phyloP scores from a whole-genome alignment of 2,888 invertebrate genomes.

The Patella pellucida region DNA sequence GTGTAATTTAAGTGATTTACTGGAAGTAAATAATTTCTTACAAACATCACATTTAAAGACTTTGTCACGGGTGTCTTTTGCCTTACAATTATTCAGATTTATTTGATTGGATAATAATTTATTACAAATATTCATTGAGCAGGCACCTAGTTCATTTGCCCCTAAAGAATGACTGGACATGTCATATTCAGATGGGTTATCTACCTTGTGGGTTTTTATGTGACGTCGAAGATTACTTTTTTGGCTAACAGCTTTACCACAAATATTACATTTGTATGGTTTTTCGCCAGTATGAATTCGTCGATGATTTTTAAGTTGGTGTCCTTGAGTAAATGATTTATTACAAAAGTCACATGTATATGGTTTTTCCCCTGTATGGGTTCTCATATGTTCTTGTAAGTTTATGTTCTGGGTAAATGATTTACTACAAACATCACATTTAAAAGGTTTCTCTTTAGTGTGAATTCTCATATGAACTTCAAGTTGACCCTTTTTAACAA shows the following conservation, averaged over 20 bases:
- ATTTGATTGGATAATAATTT: too few species aligned
- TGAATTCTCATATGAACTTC: background rate
- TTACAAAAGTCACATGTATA: background rate
- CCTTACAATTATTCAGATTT: too few species aligned
- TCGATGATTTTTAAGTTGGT: slow-evolving; percentile 1
- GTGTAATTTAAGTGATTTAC: too few species aligned
- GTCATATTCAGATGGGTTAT: background rate
- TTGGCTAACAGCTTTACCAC: background rate
- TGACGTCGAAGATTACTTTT: background rate
- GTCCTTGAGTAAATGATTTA: background rate
- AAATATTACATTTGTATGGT: background rate
- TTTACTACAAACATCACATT: slow-evolving; percentile 2
- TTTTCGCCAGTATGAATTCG: background rate
- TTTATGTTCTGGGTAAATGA: background rate
- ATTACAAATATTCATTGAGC: too few species aligned
- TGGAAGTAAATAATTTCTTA: too few species aligned
- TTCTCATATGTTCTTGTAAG: background rate
- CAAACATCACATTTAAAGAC: too few species aligned
- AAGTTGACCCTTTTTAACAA: background rate
- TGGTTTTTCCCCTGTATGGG: slow-evolving; percentile 2
- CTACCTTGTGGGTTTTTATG: background rate
- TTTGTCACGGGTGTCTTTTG: too few species aligned
- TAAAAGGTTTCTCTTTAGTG: background rate
- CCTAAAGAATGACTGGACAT: background rate
- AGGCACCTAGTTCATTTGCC: too few species aligned